Percentiles rank a stretch among this genome's conserved stretches.
phyloP scores from a whole-genome alignment of 1,140 invertebrate species.

The Harpegnathos saltator region DNA sequence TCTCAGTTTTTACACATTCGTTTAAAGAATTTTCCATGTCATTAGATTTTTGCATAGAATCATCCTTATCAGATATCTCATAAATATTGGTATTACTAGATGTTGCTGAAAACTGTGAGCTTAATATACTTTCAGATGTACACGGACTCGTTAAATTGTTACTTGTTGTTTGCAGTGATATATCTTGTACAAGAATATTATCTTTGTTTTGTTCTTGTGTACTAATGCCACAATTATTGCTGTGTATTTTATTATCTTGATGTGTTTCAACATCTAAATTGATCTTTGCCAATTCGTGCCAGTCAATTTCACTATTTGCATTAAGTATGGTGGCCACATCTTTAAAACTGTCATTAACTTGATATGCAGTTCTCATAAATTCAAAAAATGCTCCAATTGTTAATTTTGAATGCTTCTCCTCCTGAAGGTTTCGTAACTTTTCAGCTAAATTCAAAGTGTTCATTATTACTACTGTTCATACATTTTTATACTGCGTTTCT shows the following conservation, averaged over 20 bases:
- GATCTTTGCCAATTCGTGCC: constrained; percentile 87
- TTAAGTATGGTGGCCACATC: constrained; percentile 86
- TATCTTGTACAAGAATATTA: not conserved
- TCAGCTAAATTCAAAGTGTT: constrained; percentile 47
- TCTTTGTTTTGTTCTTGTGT: constrained; percentile 19
- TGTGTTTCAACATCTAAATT: constrained; percentile 76
- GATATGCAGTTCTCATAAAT: constrained; percentile 90
- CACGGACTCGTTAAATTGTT: not conserved
- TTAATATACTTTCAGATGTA: not conserved
- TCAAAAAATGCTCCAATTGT: constrained; percentile 90
- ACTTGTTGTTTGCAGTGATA: not conserved
- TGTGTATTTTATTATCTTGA: not conserved
- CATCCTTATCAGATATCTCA: constrained; percentile 22
- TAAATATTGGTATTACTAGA: not conserved
- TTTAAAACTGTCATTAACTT: constrained; percentile 88
- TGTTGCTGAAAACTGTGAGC: not conserved
- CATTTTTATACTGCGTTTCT: not conserved
- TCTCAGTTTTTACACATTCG: constrained; percentile 9
- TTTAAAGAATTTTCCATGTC: not conserved
- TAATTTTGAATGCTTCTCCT: constrained; percentile 79
- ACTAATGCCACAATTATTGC: not conserved
- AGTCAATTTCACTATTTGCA: constrained; percentile 87
- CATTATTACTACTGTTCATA: constrained; percentile 25
- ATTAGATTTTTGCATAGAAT: not conserved
- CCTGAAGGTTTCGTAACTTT: constrained; percentile 57